Percentiles rank a stretch among this genome's conserved stretches.
Conservation (phyloP, 2,888 invertebrate genomes). For the Hanleya hanleyi region DNA sequence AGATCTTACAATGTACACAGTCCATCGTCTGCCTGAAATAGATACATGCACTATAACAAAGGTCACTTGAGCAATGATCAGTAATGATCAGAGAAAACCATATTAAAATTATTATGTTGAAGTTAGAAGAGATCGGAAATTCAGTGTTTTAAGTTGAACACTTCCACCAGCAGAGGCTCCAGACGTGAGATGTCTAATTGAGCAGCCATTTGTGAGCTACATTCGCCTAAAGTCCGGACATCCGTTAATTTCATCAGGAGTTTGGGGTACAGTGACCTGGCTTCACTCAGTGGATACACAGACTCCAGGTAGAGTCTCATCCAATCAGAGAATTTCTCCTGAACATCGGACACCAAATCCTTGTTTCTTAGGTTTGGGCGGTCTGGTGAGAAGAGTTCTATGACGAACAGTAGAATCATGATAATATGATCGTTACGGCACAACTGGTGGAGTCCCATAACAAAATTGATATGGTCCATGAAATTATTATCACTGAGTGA, state of each 20-base stretch:
- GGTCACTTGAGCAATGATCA: too few species aligned
- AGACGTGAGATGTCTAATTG: constrained; percentile 56
- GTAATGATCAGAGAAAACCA: too few species aligned
- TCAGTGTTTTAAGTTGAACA: constrained; percentile 59
- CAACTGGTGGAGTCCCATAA: constrained; percentile 70
- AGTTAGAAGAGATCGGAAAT: too few species aligned
- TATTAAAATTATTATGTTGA: too few species aligned
- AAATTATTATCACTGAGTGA: constrained; percentile 66
- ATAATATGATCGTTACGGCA: constrained; percentile 72
- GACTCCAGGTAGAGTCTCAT: constrained; percentile 86
- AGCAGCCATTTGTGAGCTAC: constrained; percentile 57
- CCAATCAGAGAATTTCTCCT: constrained; percentile 83
- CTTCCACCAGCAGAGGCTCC: constrained; percentile 64
- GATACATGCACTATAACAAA: too few species aligned
- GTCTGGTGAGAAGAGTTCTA: constrained; percentile 74
- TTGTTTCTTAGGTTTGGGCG: constrained; percentile 66
- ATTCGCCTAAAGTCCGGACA: constrained; percentile 70
- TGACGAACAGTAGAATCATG: constrained; percentile 72
- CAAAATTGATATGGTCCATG: constrained; percentile 73
- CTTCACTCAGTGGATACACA: constrained; percentile 84
- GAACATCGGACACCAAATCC: constrained; percentile 65
- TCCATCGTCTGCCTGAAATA: too few species aligned
- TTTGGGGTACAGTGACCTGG: constrained; percentile 77
- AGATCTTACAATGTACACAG: too few species aligned
- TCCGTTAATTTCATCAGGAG: constrained; percentile 74